Evolutionary conservation across 2,888 invertebrate species (phyloP).

Genomic region (Drosophila affinis): DNA sequence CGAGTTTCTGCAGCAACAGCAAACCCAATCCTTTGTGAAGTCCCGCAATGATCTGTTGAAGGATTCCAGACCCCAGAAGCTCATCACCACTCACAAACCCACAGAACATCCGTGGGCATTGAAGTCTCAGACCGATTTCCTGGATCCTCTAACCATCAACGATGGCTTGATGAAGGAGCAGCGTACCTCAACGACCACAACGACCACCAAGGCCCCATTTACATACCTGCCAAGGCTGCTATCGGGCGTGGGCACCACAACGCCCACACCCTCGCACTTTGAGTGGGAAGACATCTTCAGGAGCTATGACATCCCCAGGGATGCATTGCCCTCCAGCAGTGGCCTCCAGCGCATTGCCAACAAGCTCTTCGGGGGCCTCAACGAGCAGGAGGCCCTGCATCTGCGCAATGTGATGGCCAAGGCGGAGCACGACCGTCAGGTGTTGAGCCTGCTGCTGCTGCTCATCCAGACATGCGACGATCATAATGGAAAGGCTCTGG

Average conservation of each 20-base stretch:
- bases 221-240: conserved; percentile 69
- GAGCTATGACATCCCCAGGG: conserved; percentile 85
- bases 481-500: conserved; percentile 88
- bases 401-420: conserved; percentile 92
- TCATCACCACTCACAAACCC: conserved; percentile 68
- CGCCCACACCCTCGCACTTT: conserved; percentile 77
- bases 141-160: conserved; percentile 90
- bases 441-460: conserved; percentile 89
- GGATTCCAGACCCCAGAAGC: conserved; percentile 57
- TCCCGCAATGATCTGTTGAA: conserved; percentile 84
- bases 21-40: conserved; percentile 88
- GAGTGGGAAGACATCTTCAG: conserved; percentile 84
- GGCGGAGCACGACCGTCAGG: conserved; percentile 90
- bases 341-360: conserved; percentile 89
- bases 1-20: conserved; percentile 88
- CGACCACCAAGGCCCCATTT: conserved; percentile 82
- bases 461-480: conserved; percentile 91
- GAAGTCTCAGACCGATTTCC: conserved; percentile 86
- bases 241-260: conserved; percentile 51
- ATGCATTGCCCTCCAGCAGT: conserved; percentile 86
- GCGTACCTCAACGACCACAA: conserved; percentile 49
- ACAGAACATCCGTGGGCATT: conserved; percentile 84
- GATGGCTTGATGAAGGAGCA: conserved; percentile 86
- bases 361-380: conserved; percentile 90
- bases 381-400: conserved; percentile 89